These are phyloP conservation scores for Rhipidura dahli DNA, from an alignment of 2,113 vertebrate genomes.

Conservation along the genomic window DNA sequence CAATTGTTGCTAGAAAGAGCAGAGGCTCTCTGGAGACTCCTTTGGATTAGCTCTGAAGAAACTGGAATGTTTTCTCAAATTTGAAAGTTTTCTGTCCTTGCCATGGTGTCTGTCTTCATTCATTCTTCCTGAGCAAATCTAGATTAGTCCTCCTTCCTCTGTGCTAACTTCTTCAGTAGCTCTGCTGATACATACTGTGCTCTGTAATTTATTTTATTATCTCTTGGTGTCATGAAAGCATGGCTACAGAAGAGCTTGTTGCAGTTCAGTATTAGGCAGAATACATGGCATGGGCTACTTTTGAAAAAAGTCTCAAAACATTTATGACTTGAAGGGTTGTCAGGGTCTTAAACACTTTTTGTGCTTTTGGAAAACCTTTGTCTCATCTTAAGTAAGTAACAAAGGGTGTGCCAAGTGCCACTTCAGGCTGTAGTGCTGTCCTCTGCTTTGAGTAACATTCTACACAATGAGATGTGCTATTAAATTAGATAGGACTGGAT, in stretches of 20 bases:
- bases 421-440: neutral
- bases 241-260: neutral
- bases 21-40: neutral
- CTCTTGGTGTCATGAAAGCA: neutral
- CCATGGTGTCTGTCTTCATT: neutral
- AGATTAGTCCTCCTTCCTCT: neutral
- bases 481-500: neutral
- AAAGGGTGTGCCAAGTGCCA: neutral
- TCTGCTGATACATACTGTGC: neutral
- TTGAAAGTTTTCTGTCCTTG: neutral
- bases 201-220: neutral
- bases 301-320: neutral
- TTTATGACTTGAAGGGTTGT: neutral
- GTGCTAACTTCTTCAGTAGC: neutral
- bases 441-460: neutral
- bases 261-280: neutral
- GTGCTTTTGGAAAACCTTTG: neutral
- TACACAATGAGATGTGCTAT: neutral
- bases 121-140: neutral
- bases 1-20: slow-evolving; percentile 2
- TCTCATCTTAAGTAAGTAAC: neutral
- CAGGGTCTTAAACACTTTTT: neutral
- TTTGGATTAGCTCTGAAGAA: neutral
- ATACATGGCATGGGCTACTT: neutral
- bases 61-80: neutral